Conservation (phyloP, 2,797 vertebrate species). For the Intellagama lesueurii region DNA sequence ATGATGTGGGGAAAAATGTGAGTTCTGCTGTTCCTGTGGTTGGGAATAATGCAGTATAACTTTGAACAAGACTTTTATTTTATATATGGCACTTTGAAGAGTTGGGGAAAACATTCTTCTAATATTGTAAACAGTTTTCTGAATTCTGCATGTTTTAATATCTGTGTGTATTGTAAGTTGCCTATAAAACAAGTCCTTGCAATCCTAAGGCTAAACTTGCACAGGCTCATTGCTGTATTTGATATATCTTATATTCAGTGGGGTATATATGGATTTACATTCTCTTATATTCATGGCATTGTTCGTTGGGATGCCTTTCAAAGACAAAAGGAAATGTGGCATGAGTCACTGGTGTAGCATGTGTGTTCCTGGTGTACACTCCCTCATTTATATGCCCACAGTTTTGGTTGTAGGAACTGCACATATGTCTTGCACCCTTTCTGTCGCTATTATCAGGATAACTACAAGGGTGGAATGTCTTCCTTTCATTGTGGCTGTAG, state of each 20-base stretch:
- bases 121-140: neutral
- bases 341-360: neutral
- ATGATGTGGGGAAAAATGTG: slow-evolving; percentile 87
- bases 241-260: neutral
- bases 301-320: neutral
- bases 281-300: neutral
- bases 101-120: neutral
- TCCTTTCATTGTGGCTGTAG: slow-evolving; percentile 57
- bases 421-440: neutral
- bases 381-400: neutral
- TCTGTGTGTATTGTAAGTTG: neutral
- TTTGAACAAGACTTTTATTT: neutral
- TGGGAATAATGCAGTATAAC: neutral
- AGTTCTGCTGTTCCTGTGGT: slow-evolving; percentile 48
- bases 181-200: neutral
- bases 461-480: neutral
- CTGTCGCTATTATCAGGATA: neutral
- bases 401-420: neutral
- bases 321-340: neutral
- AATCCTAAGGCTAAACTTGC: neutral
- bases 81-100: neutral
- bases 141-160: neutral
- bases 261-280: neutral
- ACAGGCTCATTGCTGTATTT: neutral
- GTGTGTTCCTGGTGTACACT: neutral